Percentiles rank a stretch among this genome's conserved stretches.
Conservation (phyloP, 2,113 vertebrate species). For the Hiodon alosoides region DNA sequence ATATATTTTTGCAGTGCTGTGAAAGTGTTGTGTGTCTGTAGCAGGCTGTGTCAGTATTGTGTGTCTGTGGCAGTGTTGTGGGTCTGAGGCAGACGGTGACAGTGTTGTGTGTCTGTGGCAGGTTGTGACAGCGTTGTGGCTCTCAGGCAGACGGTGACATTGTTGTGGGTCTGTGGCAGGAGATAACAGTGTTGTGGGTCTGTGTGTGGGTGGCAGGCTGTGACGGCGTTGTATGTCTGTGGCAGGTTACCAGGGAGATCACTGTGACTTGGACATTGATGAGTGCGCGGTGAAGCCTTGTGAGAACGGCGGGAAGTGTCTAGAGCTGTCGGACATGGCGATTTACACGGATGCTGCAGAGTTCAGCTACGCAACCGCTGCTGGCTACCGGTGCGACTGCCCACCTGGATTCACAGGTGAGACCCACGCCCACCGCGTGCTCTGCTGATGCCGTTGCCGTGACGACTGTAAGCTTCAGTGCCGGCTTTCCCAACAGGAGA, state of each 20-base stretch:
- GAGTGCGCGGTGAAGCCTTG: slow-evolving; percentile 77
- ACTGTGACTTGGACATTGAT: slow-evolving; percentile 77
- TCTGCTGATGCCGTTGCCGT: not conserved
- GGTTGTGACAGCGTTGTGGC: no score
- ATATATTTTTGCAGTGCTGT: no score
- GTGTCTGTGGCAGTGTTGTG: no score
- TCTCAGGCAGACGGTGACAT: no score
- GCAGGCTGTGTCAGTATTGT: no score
- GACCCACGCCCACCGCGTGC: not conserved
- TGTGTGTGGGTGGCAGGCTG: not conserved
- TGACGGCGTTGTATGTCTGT: not conserved
- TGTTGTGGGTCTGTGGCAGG: no score
- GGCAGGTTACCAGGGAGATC: slow-evolving; percentile 75
- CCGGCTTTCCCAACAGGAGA: slow-evolving; percentile 60
- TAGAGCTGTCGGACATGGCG: slow-evolving; percentile 71
- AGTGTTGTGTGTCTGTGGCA: no score
- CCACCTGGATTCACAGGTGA: slow-evolving; percentile 77
- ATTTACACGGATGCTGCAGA: slow-evolving; percentile 58
- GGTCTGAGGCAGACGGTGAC: no score
- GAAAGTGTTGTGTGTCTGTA: no score
- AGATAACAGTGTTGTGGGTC: not conserved
- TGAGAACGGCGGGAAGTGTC: slow-evolving; percentile 69
- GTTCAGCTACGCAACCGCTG: slow-evolving; percentile 71
- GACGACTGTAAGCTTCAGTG: not conserved
- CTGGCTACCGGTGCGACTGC: slow-evolving; percentile 81